These are phyloP conservation scores for Actenoides lindsayi DNA, from an alignment of 2,113 vertebrate species.

Conservation along the genomic window DNA sequence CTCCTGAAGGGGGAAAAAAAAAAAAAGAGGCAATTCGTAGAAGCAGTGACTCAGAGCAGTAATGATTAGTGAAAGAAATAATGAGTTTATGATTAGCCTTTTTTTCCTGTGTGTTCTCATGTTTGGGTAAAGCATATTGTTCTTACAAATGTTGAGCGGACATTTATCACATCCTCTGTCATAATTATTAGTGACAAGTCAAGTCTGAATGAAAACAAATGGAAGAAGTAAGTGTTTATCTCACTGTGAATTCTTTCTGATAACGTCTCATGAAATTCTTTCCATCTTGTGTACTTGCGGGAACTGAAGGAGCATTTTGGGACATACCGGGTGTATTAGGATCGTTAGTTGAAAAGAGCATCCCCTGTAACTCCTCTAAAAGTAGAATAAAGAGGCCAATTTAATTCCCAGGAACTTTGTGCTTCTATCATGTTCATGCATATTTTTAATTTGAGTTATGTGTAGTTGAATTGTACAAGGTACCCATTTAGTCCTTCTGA, in stretches of 20 bases:
- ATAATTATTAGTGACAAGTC: conserved; percentile 58
- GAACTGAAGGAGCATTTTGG: conserved; percentile 33
- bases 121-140: conserved; percentile 66
- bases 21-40: background rate
- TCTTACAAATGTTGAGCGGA: conserved; percentile 50
- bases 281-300: conserved; percentile 26
- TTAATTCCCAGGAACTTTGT: background rate
- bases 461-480: background rate
- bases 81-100: conserved; percentile 51
- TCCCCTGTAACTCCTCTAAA: background rate
- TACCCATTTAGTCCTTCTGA: background rate
- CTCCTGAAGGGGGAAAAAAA: conserved; percentile 1
- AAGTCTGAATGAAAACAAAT: conserved; percentile 62
- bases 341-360: background rate
- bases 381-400: background rate
- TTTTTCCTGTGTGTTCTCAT: conserved; percentile 59
- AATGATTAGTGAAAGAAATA: conserved; percentile 60
- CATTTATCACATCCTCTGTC: conserved; percentile 70
- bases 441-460: background rate
- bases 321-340: background rate
- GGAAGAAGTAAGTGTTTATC: conserved; percentile 63
- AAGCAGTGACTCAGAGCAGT: conserved; percentile 47
- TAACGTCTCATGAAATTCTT: conserved; percentile 46
- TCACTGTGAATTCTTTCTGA: conserved; percentile 54
- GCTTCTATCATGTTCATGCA: background rate